A percentile compares a stretch with the other conserved stretches of the same genome.
Evolutionary conservation across 1,140 invertebrate genomes (phyloP).

Genomic region (Brachionus paranguensis): DNA sequence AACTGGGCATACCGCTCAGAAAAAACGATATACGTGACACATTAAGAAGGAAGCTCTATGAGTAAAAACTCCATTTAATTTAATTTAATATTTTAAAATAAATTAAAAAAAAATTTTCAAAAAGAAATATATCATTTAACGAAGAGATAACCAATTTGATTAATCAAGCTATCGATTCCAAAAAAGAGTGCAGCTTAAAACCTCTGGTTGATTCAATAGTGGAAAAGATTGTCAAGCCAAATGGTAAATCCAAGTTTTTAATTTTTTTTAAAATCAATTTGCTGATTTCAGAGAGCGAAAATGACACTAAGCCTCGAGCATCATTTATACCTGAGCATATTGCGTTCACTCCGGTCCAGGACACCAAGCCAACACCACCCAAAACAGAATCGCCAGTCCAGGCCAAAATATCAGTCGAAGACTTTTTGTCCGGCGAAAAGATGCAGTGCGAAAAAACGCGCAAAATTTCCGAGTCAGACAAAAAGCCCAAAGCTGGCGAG

Average conservation of each 20-base stretch:
- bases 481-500: not conserved
- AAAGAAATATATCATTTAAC: conserved; percentile 6
- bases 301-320: not conserved
- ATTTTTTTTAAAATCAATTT: not conserved
- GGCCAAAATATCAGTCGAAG: not conserved
- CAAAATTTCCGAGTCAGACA: conserved; percentile 4
- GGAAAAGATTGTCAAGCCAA: not conserved
- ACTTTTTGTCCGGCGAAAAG: not conserved
- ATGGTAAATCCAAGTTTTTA: not conserved
- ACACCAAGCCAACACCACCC: not conserved
- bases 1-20: not conserved
- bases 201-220: not conserved
- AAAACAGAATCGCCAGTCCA: not conserved
- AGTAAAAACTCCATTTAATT: not conserved
- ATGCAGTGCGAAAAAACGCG: not conserved
- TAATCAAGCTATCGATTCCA: conserved; percentile 12
- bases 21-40: conserved; percentile 10
- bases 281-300: not conserved
- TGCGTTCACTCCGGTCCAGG: not conserved
- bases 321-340: conserved; percentile 3
- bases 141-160: conserved; percentile 4
- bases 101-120: not conserved
- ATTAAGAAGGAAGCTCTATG: not conserved
- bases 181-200: not conserved
- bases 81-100: not conserved